Base-by-base conservation (phyloP, 64 coral and sea anemone species). In the Stichodactyla mertensii region DNA sequence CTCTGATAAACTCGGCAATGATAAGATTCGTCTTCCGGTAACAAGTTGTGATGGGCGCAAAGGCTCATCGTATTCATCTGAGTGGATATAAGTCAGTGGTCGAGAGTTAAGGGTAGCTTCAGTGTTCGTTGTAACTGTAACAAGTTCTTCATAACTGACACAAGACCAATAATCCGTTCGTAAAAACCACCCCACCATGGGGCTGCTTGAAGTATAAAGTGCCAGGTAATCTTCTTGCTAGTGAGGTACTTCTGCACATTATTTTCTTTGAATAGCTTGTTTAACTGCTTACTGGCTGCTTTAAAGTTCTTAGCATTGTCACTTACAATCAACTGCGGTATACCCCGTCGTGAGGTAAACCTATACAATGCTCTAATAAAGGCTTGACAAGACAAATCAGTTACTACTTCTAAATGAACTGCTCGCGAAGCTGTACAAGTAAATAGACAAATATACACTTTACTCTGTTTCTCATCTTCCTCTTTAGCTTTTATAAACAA, bases 41-140 rank as follows among this genome's bases (percentile, higher is more conserved):
- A 95, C 83, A 12, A 95, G 82, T 55, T 95, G 93, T 74, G 83
- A 91, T 61, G 82, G 89, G 58, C 80, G 85, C 36, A 91, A 31
- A 4, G 89, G 70, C 52, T 91, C 84, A 6, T 91, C 71, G 45
- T 71, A 7, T 13, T 57, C 7, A 57, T 88, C 85, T n/a, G 88
- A 77, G 84, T 95, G 90, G 7, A 95, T 20, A 15, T 91, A 88
- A 6, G 89, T 91, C 62, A 95, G 61, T 84, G 89, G 86, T 66
- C 82, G 89, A 80, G 86, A 95, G 54, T 87, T 95, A 16, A 31
- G 89, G 84, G 86, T 85, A 70, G 77, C 89, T 79, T 88, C 86
- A 54, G 88, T 74, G 71, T 88, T 71, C 51, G 82, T 91, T 6
- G 88, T 6, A 57, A 91, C 87, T 56, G 87, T 92, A 23, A 78